Percentiles rank a stretch among this genome's conserved stretches.
Evolutionary conservation across 2,797 vertebrate genomes (phyloP).

Genomic region (Falco naumanni): DNA sequence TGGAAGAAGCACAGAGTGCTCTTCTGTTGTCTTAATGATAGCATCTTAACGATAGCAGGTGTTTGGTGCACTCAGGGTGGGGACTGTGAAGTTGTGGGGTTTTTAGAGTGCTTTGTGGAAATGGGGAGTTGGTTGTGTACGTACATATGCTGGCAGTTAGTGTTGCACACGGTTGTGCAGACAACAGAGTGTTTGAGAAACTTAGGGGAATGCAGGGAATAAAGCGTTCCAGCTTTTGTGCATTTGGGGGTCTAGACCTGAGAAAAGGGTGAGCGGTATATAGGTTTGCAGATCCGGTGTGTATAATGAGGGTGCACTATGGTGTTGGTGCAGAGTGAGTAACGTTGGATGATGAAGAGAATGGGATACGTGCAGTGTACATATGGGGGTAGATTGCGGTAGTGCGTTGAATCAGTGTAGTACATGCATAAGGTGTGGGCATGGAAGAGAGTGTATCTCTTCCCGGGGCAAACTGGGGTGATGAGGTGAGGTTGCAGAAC

Average conservation of each 20-base stretch:
- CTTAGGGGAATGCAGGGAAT: not conserved
- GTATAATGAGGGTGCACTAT: not conserved
- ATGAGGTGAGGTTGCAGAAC: not conserved
- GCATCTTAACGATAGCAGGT: not conserved
- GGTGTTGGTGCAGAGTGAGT: not conserved
- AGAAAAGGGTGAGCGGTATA: not conserved
- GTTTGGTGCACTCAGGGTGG: not conserved
- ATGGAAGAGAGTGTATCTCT: too few relatives aligned
- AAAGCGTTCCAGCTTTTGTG: not conserved
- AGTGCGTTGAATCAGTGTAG: not conserved
- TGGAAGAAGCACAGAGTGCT: not conserved
- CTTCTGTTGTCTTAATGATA: not conserved
- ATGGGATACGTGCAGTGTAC: not conserved
- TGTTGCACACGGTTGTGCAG: accelerated
- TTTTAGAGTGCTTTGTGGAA: not conserved
- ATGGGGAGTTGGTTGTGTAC: not conserved
- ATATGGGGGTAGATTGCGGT: accelerated
- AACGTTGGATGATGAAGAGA: not conserved
- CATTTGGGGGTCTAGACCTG: not conserved
- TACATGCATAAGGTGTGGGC: not conserved
- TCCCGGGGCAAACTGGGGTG: not conserved
- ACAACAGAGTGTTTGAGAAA: not conserved
- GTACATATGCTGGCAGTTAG: not conserved
- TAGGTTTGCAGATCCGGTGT: not conserved
- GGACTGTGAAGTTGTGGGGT: not conserved